phyloP scores from a whole-genome alignment of 2,888 invertebrate genomes.

The Luperina testacea region DNA sequence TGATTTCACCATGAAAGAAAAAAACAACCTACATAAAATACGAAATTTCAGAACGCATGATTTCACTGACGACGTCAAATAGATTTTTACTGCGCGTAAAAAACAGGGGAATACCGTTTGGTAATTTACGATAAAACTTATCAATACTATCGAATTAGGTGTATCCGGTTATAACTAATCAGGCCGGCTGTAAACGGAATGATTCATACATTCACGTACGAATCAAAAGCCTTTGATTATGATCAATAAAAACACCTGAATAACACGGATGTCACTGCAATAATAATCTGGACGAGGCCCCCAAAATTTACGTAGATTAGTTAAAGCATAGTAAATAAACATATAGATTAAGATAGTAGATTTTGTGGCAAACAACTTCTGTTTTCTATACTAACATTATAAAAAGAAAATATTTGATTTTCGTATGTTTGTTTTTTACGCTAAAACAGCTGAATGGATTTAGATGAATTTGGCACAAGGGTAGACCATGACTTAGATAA shows the following conservation, averaged over 20 bases:
- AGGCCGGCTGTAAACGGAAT: not conserved
- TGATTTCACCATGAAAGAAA: too few species aligned
- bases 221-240: slow-evolving; percentile 20
- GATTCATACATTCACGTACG: slow-evolving; percentile 15
- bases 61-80: not conserved
- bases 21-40: not conserved
- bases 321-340: not conserved
- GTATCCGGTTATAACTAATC: slow-evolving; percentile 13
- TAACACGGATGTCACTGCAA: not conserved
- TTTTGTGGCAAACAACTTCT: not conserved
- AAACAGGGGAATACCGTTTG: not conserved
- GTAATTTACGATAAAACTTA: not conserved
- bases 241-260: slow-evolving; percentile 10
- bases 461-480: too few species aligned
- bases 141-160: not conserved
- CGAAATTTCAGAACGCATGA: not conserved
- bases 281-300: slow-evolving; percentile 11
- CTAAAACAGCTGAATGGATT: too few species aligned
- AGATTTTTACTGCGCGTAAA: not conserved
- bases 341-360: not conserved
- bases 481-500: too few species aligned
- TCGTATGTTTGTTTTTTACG: too few species aligned
- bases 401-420: too few species aligned
- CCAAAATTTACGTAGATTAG: slow-evolving; percentile 16
- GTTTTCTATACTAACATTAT: not conserved